A percentile compares a stretch with the other conserved stretches of the same genome.
These are phyloP conservation scores for Agrilus planipennis DNA, from an alignment of 1,140 invertebrate species.

Conservation along the genomic window DNA sequence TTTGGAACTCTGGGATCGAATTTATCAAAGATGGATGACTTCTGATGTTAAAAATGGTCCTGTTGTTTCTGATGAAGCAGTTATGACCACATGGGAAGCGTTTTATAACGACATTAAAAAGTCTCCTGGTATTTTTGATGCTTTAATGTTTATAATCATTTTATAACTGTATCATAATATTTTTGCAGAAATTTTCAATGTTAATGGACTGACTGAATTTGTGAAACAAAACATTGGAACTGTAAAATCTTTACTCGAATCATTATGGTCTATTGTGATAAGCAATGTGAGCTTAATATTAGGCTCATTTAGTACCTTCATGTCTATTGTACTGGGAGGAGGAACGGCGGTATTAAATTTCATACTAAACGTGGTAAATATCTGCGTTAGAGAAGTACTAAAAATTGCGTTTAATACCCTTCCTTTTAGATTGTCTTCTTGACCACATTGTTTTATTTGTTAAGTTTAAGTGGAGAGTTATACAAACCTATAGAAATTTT, in stretches of 20 bases:
- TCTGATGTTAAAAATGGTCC: constrained; percentile 49
- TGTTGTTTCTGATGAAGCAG: constrained; percentile 52
- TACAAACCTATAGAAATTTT: constrained; percentile 88
- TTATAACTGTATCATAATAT: not conserved
- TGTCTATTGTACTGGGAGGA: constrained; percentile 82
- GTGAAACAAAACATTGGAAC: constrained; percentile 87
- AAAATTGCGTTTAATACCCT: constrained; percentile 14
- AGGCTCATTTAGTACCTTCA: constrained; percentile 68
- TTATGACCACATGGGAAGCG: constrained; percentile 56
- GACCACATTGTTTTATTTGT: constrained; percentile 89
- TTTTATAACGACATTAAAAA: constrained; percentile 59
- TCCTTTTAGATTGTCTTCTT: constrained; percentile 80
- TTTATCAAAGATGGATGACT: constrained; percentile 86
- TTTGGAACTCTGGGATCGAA: constrained; percentile 82
- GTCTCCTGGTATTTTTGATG: constrained; percentile 45
- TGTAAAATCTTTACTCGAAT: constrained; percentile 78
- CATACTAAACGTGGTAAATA: constrained; percentile 73
- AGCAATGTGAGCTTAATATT: constrained; percentile 89
- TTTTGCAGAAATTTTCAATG: constrained; percentile 56
- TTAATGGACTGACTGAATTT: constrained; percentile 64
- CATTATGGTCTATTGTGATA: constrained; percentile 84
- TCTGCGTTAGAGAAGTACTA: not conserved
- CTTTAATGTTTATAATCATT: constrained; percentile 7
- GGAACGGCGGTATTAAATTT: constrained; percentile 91
- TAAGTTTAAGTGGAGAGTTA: constrained; percentile 74